phyloP scores from a whole-genome alignment of 2,797 vertebrate genomes.

The Acestrorhynchus altus region DNA sequence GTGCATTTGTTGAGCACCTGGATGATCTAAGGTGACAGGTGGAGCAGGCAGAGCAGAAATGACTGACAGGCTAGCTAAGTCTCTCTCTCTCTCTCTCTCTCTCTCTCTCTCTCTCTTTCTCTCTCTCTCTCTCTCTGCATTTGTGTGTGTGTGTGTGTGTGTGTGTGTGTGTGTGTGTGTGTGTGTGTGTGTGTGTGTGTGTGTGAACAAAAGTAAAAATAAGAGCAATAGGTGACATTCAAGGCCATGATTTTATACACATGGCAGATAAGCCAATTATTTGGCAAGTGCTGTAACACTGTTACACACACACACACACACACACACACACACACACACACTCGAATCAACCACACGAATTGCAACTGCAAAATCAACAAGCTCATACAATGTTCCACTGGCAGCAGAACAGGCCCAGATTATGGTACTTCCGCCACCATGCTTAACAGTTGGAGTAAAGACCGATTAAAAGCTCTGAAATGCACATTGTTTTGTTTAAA shows the following conservation, averaged over 20 bases:
- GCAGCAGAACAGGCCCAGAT: too few species aligned
- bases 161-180: conserved; percentile 49
- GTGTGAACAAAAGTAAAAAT: conserved; percentile 47
- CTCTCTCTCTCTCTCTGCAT: too few species aligned
- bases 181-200: conserved; percentile 44
- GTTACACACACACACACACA: conserved; percentile 1
- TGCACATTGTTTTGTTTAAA: too few species aligned
- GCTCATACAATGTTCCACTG: too few species aligned
- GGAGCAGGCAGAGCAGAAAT: conserved; percentile 38
- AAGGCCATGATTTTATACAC: conserved; percentile 10
- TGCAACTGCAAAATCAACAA: too few species aligned
- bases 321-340: conserved; percentile 10
- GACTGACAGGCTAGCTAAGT: conserved; percentile 37
- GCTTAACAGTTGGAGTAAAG: too few species aligned
- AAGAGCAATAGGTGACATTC: conserved; percentile 9
- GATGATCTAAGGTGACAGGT: conserved; percentile 35
- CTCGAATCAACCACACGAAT: too few species aligned
- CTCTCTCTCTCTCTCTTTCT: too few species aligned
- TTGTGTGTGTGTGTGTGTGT: too few species aligned
- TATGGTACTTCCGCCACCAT: too few species aligned
- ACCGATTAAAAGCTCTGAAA: too few species aligned
- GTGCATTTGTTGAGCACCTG: conserved; percentile 1
- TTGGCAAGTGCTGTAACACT: neutral
- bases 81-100: too few species aligned
- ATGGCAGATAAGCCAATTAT: conserved; percentile 3